A percentile compares a stretch with the other conserved stretches of the same genome.
phyloP scores from a whole-genome alignment of 2,113 vertebrate species.

The Turdus rufiventris region DNA sequence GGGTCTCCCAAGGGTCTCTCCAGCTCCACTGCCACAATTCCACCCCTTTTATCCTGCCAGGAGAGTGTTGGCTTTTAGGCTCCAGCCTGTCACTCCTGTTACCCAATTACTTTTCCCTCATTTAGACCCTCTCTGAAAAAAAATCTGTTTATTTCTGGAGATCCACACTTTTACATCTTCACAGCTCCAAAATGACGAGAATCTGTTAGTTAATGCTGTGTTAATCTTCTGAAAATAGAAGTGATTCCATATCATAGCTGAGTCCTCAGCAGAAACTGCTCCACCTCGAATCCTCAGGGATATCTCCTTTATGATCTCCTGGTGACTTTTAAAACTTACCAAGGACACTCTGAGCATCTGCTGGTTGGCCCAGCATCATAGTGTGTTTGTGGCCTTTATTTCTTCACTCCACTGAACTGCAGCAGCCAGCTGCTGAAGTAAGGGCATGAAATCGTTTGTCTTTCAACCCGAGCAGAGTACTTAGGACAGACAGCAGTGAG shows the following conservation, averaged over 20 bases:
- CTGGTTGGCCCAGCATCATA: not conserved
- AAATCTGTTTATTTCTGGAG: not conserved
- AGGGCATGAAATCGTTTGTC: not conserved
- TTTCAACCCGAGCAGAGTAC: not conserved
- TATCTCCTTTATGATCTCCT: not conserved
- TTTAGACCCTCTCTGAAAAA: not conserved
- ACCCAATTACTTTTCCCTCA: not conserved
- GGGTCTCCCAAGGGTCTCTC: not conserved
- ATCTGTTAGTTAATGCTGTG: not conserved
- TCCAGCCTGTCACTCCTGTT: not conserved
- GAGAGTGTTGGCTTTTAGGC: not conserved
- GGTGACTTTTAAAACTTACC: not conserved
- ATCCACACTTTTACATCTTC: not conserved
- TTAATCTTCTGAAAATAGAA: not conserved
- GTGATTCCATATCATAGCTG: not conserved
- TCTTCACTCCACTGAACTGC: not conserved
- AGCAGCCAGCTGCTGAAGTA: not conserved
- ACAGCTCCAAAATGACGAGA: rapidly evolving
- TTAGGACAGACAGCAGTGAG: not conserved
- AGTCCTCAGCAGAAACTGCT: not conserved
- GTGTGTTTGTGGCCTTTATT: not conserved
- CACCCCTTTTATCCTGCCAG: not conserved
- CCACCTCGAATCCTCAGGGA: not conserved
- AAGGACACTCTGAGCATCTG: not conserved
- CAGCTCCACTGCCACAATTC: not conserved